A percentile compares a stretch with the other conserved stretches of the same genome.
Evolutionary conservation across 2,113 vertebrate species (phyloP).

Genomic region (Candoia aspera): DNA sequence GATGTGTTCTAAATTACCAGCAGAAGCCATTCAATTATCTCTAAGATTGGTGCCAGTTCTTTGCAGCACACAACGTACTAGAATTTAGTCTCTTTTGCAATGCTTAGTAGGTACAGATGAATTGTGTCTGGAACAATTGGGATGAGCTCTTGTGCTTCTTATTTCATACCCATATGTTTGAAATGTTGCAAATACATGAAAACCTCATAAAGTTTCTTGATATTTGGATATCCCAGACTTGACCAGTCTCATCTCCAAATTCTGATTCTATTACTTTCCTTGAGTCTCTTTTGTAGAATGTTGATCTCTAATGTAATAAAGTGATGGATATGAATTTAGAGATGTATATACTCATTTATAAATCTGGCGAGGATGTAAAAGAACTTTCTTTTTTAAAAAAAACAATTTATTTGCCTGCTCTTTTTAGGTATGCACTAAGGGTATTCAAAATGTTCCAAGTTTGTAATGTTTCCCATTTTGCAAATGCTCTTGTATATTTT

Average conservation of each 20-base stretch:
- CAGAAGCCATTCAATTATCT: constrained; percentile 16
- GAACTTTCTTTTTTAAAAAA: background rate
- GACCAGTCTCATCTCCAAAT: background rate
- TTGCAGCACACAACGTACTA: background rate
- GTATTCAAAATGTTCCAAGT: background rate
- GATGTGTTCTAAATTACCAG: constrained; percentile 17
- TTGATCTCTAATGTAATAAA: background rate
- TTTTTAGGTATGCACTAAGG: background rate
- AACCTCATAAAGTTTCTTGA: background rate
- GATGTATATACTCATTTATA: background rate
- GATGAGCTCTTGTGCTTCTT: constrained; percentile 8
- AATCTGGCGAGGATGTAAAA: background rate
- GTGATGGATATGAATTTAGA: background rate
- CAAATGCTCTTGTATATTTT: background rate
- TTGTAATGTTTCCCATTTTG: background rate
- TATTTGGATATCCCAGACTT: background rate
- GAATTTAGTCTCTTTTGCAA: background rate
- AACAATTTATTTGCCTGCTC: background rate
- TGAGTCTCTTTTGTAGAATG: background rate
- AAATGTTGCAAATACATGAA: background rate
- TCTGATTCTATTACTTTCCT: background rate
- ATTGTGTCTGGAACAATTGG: background rate
- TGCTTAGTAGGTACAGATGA: background rate
- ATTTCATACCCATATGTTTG: background rate
- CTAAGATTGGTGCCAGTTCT: background rate